These are phyloP conservation scores for Antheraea mylitta DNA, from an alignment of 1,140 invertebrate genomes.

Conservation along the genomic window DNA sequence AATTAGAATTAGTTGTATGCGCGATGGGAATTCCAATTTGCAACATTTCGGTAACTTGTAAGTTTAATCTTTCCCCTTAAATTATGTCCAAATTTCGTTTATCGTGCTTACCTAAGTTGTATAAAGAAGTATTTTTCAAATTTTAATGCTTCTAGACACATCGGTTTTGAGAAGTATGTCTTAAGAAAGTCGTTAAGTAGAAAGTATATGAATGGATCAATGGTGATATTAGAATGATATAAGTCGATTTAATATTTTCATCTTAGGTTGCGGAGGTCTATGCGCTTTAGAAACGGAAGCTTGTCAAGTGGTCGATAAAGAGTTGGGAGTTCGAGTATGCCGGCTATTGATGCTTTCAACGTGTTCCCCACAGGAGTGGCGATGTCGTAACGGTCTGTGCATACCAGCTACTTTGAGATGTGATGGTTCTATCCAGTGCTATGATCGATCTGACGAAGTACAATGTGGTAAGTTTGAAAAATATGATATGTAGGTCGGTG, in stretches of 20 bases:
- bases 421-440: conserved; percentile 89
- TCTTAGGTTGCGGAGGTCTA: conserved; percentile 83
- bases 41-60: too few relatives aligned
- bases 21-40: too few relatives aligned
- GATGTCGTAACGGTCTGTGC: conserved; percentile 86
- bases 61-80: too few relatives aligned
- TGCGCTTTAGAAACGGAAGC: conserved; percentile 85
- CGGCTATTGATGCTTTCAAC: conserved; percentile 58
- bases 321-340: conserved; percentile 75
- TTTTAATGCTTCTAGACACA: too few relatives aligned
- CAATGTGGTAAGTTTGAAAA: conserved; percentile 82
- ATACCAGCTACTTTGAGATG: conserved; percentile 83
- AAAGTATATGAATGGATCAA: neutral
- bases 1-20: too few relatives aligned
- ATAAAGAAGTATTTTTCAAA: too few relatives aligned
- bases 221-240: neutral
- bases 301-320: conserved; percentile 83
- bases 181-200: too few relatives aligned
- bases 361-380: conserved; percentile 82
- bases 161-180: too few relatives aligned
- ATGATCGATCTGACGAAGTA: conserved; percentile 88
- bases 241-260: neutral
- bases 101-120: too few relatives aligned
- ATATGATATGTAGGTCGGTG: neutral
- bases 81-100: too few relatives aligned